These are phyloP conservation scores for Manis pentadactyla DNA, from an alignment of 2,797 vertebrate genomes.

Conservation along the genomic window DNA sequence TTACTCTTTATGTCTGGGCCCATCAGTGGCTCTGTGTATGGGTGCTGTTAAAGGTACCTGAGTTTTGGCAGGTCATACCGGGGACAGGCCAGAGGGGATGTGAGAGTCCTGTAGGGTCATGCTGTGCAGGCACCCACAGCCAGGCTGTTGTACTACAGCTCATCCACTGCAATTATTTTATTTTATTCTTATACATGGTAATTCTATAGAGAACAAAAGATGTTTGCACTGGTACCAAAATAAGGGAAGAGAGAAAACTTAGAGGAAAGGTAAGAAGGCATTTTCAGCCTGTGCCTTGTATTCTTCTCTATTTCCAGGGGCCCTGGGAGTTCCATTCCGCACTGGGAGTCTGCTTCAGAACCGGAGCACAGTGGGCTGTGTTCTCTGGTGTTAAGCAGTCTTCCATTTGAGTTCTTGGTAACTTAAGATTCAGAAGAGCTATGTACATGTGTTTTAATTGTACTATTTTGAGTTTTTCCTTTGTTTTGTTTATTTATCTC, in stretches of 20 bases:
- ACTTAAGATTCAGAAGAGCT: neutral
- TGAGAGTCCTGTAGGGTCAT: neutral
- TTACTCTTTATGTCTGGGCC: neutral
- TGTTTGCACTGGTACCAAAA: neutral
- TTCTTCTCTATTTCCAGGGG: neutral
- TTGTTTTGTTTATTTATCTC: slow-evolving; percentile 22
- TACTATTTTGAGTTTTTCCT: neutral
- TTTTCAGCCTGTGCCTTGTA: neutral
- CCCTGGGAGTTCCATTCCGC: accelerated
- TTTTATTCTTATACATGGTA: neutral
- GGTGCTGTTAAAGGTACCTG: neutral
- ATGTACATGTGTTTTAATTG: neutral
- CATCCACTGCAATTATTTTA: accelerated
- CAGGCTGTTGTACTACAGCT: neutral
- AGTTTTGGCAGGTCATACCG: neutral
- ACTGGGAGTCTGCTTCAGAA: neutral
- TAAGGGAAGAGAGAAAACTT: neutral
- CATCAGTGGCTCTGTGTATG: neutral
- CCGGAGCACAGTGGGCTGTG: accelerated
- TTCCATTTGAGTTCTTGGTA: neutral
- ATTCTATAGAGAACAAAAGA: neutral
- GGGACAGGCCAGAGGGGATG: neutral
- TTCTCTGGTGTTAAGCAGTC: accelerated
- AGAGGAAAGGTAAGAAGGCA: neutral
- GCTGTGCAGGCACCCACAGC: accelerated